Evolutionary conservation across 2,113 vertebrate species (phyloP).

Genomic region (Catagonus wagneri): DNA sequence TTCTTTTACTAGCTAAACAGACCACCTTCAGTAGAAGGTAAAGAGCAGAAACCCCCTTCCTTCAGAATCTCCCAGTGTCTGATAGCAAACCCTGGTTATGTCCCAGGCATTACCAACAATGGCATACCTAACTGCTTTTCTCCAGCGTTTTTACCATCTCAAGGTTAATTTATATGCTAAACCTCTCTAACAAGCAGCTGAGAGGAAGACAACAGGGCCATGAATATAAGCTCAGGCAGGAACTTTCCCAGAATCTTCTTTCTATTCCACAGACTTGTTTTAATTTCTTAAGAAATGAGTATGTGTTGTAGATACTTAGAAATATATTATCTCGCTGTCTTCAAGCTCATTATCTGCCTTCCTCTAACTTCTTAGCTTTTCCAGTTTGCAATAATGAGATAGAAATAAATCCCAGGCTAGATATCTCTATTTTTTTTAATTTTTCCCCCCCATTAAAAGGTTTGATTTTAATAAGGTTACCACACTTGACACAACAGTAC

Average conservation of each 20-base stretch:
- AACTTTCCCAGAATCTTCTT: slow-evolving; percentile 50
- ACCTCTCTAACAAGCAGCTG: not conserved
- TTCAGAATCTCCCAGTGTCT: not conserved
- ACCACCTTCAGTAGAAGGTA: not conserved
- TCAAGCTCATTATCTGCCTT: slow-evolving; percentile 67
- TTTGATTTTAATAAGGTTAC: slow-evolving; percentile 61
- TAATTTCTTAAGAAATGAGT: slow-evolving; percentile 65
- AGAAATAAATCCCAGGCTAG: slow-evolving; percentile 65
- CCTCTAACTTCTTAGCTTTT: slow-evolving; percentile 67
- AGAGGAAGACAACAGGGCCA: not conserved
- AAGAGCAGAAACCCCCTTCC: not conserved
- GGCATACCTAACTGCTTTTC: not conserved
- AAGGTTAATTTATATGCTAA: not conserved
- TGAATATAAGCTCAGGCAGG: not conserved
- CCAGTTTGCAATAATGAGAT: slow-evolving; percentile 66
- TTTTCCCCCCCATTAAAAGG: not conserved
- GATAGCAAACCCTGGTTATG: not conserved
- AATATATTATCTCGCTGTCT: slow-evolving; percentile 68
- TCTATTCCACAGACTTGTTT: slow-evolving; percentile 19
- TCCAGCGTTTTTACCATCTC: not conserved
- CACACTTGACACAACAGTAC: not conserved
- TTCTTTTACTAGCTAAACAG: not conserved
- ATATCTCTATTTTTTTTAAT: slow-evolving; percentile 42
- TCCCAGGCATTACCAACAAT: not conserved
- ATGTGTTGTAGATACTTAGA: slow-evolving; percentile 64